Percentiles rank a stretch among this genome's conserved stretches.
Evolutionary conservation across 2,113 vertebrate species (phyloP).

Genomic region (Coptodon bakossiorum): DNA sequence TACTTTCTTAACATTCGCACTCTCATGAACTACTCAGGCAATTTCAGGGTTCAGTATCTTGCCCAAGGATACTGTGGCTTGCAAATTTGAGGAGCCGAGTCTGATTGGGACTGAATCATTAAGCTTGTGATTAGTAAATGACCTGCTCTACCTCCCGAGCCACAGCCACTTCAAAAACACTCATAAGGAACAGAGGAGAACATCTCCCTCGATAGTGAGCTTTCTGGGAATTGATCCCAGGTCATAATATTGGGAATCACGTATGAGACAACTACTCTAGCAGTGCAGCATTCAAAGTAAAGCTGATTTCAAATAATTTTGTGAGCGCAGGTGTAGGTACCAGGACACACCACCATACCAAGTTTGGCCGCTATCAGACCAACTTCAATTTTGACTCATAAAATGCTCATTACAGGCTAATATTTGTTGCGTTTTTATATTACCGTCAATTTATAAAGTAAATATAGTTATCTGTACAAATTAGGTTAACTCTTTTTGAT

Average conservation of each 20-base stretch:
- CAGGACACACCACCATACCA: not conserved
- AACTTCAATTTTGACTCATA: not conserved
- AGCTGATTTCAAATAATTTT: not conserved
- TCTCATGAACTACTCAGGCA: not conserved
- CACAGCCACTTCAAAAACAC: not conserved
- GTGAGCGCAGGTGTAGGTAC: not conserved
- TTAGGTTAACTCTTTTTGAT: not conserved
- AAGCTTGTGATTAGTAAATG: not conserved
- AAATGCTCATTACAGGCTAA: not conserved
- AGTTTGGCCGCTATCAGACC: not conserved
- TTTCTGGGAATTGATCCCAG: not conserved
- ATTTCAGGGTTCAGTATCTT: not conserved
- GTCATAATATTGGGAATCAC: not conserved
- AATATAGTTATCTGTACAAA: not conserved
- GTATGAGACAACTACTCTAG: not conserved
- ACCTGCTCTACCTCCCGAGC: not conserved
- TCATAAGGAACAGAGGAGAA: not conserved
- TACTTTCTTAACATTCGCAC: not conserved
- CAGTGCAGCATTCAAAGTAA: not conserved
- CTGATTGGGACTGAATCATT: not conserved
- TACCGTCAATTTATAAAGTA: not conserved
- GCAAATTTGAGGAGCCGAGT: not conserved
- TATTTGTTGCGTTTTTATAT: not conserved
- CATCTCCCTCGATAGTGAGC: not conserved
- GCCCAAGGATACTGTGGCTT: not conserved